Conservation (phyloP, 2,113 vertebrate species). For the Antechinus stuartii region DNA sequence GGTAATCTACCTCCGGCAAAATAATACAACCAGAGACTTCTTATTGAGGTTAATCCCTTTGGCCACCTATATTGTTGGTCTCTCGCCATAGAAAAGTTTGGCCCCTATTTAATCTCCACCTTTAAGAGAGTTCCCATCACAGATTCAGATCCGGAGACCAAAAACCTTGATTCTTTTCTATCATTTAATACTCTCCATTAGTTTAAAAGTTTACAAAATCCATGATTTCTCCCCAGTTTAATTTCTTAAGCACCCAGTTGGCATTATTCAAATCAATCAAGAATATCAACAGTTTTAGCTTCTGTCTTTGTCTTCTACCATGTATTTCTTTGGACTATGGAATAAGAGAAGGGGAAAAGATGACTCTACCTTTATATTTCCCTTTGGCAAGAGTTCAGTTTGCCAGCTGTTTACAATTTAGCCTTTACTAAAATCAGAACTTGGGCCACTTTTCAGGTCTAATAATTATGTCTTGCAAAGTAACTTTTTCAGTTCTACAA, state of each 20-base stretch:
- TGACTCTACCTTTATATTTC: not conserved
- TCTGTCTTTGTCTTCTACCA: not conserved
- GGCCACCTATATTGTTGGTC: not conserved
- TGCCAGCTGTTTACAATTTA: not conserved
- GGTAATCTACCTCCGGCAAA: not conserved
- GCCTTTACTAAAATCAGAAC: not conserved
- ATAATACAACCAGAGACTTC: not conserved
- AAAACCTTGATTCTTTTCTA: not conserved
- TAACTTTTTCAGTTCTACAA: not conserved
- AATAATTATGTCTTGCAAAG: not conserved
- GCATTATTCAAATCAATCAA: not conserved
- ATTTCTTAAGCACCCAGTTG: not conserved
- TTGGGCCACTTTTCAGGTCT: not conserved
- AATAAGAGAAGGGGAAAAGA: not conserved
- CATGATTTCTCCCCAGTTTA: not conserved
- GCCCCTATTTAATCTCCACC: not conserved
- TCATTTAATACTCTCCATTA: not conserved
- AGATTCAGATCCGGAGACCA: not conserved
- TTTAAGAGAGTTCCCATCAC: not conserved
- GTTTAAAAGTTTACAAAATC: not conserved
- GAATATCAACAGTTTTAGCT: not conserved
- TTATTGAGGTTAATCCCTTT: not conserved
- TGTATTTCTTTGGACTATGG: not conserved
- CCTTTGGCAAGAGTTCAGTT: not conserved
- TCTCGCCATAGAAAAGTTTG: not conserved